A percentile compares a stretch with the other conserved stretches of the same genome.
Evolutionary conservation across 2,113 vertebrate genomes (phyloP).

Genomic region (Calonectris borealis): DNA sequence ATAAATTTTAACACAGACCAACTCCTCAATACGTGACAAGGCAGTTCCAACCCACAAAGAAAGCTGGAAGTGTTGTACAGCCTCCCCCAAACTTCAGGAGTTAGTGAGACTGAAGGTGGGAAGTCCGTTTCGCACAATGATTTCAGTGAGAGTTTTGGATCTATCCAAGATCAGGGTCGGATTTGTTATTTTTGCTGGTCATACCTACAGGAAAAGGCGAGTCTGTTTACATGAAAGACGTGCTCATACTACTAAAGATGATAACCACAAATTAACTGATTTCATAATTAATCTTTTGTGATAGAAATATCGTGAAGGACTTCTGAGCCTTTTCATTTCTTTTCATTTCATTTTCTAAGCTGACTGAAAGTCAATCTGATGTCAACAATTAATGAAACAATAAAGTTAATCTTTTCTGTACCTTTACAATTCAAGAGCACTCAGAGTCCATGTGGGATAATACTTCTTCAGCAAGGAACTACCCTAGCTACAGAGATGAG

Average conservation of each 20-base stretch:
- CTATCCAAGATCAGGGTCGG: neutral
- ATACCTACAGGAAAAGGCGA: neutral
- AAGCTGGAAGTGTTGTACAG: neutral
- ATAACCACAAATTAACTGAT: neutral
- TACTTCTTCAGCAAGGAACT: neutral
- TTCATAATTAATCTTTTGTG: neutral
- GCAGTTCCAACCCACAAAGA: neutral
- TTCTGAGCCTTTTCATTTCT: neutral
- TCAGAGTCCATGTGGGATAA: neutral
- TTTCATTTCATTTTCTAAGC: neutral
- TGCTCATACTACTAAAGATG: neutral
- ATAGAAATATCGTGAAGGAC: neutral
- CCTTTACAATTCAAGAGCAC: neutral
- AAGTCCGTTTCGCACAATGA: neutral
- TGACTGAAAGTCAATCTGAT: neutral
- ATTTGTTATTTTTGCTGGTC: neutral
- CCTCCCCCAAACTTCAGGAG: neutral
- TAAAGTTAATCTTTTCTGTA: neutral
- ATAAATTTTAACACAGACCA: neutral
- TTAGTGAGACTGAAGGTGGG: too few relatives aligned
- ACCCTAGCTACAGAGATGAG: neutral
- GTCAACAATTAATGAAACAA: neutral
- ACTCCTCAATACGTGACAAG: neutral
- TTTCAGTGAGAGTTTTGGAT: neutral
- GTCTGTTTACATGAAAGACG: neutral